Base-by-base conservation (phyloP, 2,797 vertebrate genomes). In the Vultur gryphus region DNA sequence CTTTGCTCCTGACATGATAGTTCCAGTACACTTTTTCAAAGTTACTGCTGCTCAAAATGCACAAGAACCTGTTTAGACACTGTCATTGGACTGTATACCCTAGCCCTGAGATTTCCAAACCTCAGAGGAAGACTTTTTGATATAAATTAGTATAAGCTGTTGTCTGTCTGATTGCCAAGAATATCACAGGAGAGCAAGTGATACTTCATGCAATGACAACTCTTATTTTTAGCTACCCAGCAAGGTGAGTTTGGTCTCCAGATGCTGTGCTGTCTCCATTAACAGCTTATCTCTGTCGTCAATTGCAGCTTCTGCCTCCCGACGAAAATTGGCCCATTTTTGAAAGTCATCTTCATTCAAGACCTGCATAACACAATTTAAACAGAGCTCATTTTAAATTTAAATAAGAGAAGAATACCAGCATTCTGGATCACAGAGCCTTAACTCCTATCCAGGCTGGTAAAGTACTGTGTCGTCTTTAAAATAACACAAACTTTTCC, bases 201-300 rank as follows among this genome's bases (percentile, higher is more conserved):
- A 82, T 55, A 70, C 52, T 94, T 85, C 59, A 71, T 0, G 2
- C 67, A 76, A 71, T 35, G 79, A 91, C 14, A 28, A 73, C 61
- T 95, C 57, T 61, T 96, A 91, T 96, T 97, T 97, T 91, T 96
- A 97, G 91, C 96, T 98, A 99, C 99, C 99, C 16, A 99, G 97
- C 94, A 99, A 98, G 86, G 97, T 99, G 91, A 99, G 98, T 57
- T 98, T 98, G 61, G 98, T 99, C 97, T 99, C 99, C 87, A 99
- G 97, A 94, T 98, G 96, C 77, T 98, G 96, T 4, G 99, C 98
- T 8, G 98, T 98, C 72, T 99, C 98, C 98, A 98, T 98, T 39
- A 99, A 97, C 80, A 99, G 98, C 84, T 99, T 98, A 26, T 99
- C 99, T 97, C 98, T 98, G 96, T 99, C 98, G 48, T 99, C 98